Base-by-base conservation (phyloP, 2,113 vertebrate genomes). In the Salvelinus fontinalis region DNA sequence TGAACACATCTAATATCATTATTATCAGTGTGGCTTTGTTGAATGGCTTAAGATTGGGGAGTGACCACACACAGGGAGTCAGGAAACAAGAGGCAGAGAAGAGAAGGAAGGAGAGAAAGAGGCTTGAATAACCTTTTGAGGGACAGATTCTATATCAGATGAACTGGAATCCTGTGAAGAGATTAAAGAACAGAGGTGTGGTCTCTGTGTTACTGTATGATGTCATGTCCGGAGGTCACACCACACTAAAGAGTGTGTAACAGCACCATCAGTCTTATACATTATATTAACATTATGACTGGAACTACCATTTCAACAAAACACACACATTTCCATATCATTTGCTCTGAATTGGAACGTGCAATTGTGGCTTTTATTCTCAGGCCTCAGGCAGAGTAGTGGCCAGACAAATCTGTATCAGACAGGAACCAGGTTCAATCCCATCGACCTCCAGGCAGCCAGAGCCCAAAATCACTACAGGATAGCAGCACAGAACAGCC, bases 91-190 rank as follows among this genome's bases (percentile, higher is more conserved):
- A 51, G 5, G 83, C 26, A 27, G 7, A 54, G 12, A 44, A 16
- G 51, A 7, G 51, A 54, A 18, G 5, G 39, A 44, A 11, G 9
- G 39, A 44, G 39, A 44, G 39, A 44, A 11, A 44, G 39, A 44
- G 39, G 39, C 39, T 44, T 71, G 9, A 86, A 72, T 87, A 87
- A 94, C 92, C 93, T 94, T 93, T 86, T 88, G 92, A 80, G 87
- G 89, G 71, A 72, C 82, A 84, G 74, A 77, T 26, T 93, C 88
- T 84, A 60, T 86, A 48, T 89, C 87, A 57, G 90, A 75, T 11
- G 85, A 79, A 74, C 73, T 87, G 81, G 83, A 59, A 78, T 88
- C 92, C 92, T 94, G 92, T 88, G 75, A 82, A 82, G 83, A 92
- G 75, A 84, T 73, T 75, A 79, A 67, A 85, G 59, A 83, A 90